Percentiles rank a stretch among this genome's conserved stretches.
These are phyloP conservation scores for Pseudococcus longispinus DNA, from an alignment of 2,888 invertebrate genomes.

Conservation along the genomic window DNA sequence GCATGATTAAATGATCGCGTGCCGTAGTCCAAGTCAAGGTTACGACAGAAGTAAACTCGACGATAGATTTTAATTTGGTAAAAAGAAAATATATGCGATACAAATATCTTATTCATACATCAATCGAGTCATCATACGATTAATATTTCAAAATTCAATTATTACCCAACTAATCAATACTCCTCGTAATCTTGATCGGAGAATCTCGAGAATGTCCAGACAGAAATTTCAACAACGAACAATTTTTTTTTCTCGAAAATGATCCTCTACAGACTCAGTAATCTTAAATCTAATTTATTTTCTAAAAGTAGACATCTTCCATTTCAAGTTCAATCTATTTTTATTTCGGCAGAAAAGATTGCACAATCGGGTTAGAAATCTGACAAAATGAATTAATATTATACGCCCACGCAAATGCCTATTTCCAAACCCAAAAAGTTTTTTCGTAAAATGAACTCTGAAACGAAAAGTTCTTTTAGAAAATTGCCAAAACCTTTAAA, in stretches of 20 bases:
- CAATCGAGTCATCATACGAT: neutral
- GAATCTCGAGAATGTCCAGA: neutral
- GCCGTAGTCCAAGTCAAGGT: neutral
- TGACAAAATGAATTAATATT: neutral
- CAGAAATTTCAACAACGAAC: neutral
- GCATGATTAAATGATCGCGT: neutral
- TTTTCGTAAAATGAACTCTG: neutral
- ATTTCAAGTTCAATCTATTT: neutral
- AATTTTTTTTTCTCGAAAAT: neutral
- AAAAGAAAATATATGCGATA: neutral
- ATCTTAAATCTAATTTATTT: neutral
- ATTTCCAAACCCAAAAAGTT: neutral
- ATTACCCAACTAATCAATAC: neutral
- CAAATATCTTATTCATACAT: neutral
- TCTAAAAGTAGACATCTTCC: neutral
- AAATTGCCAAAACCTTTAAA: neutral
- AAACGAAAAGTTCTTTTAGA: neutral
- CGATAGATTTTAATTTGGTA: neutral
- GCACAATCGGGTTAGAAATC: neutral
- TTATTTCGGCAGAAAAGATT: neutral
- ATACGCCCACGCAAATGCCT: neutral
- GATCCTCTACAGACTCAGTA: neutral
- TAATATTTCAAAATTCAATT: neutral
- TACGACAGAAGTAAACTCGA: neutral
- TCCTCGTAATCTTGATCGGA: neutral